Conservation (phyloP, 2,113 vertebrate genomes). For the Uropsilus gracilis region DNA sequence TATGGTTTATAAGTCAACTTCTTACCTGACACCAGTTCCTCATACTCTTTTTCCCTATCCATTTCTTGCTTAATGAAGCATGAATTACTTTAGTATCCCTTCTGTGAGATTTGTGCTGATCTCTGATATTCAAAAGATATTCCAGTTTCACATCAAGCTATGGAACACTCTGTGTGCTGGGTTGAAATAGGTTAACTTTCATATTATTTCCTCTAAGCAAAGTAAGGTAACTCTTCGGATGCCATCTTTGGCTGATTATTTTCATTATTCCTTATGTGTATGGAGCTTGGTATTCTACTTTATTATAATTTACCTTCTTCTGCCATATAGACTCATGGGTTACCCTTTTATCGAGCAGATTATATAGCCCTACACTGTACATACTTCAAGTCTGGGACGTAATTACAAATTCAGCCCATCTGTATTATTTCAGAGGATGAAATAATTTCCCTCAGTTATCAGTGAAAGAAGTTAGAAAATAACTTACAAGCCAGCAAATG, state of each 20-base stretch:
- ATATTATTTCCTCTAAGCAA: too few relatives aligned
- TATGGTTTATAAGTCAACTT: too few relatives aligned
- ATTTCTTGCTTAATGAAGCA: too few relatives aligned
- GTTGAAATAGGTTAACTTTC: too few relatives aligned
- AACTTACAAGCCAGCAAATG: constrained; percentile 22
- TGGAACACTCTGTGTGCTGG: too few relatives aligned
- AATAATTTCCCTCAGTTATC: background rate
- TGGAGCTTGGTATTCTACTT: background rate
- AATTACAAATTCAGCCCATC: background rate
- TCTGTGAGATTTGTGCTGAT: too few relatives aligned
- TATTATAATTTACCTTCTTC: background rate
- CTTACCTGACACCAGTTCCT: too few relatives aligned
- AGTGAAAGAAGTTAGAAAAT: constrained; percentile 48
- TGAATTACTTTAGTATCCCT: too few relatives aligned
- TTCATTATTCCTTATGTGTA: background rate
- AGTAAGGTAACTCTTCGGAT: too few relatives aligned
- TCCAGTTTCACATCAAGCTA: too few relatives aligned
- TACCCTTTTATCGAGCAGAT: background rate
- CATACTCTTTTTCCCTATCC: too few relatives aligned
- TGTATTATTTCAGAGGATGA: background rate
- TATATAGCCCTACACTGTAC: background rate
- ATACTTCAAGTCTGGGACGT: background rate
- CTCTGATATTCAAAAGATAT: too few relatives aligned
- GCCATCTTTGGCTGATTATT: background rate
- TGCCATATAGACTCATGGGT: background rate